Base-by-base conservation (phyloP, 2,113 vertebrate species). In the Apodemus sylvaticus region DNA sequence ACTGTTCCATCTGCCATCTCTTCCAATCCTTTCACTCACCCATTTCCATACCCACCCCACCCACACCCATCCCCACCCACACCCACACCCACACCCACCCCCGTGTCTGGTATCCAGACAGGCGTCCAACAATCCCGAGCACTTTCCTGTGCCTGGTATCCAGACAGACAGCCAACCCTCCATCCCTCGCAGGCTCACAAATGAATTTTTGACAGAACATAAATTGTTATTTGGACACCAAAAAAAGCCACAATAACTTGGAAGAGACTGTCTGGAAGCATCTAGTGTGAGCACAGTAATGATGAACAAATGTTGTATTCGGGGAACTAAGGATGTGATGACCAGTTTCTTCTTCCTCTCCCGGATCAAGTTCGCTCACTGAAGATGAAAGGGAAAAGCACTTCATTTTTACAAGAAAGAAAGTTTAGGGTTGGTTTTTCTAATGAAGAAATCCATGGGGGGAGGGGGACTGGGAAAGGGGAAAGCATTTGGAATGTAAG, bases 381-480 rank as follows among this genome's bases (percentile, higher is more conserved):
- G 24, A 89, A 91, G 60, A 71, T 4, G 22, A 45, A 78, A 83
- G 53, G 74, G 4, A 26, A 51, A 10, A 91, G 1, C 64, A 87
- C 87, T 89, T 92, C 0, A 1, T 79, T 93, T 76, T 92, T 45
- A 76, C 48, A 22, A 94, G 3, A 78, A 34, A 93, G 58, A 3
- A 45, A 36, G 53, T 3, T 58, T 39, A 91, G 24, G 1, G 68
- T 29, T 48, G 31, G 45, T 1, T 93, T 68, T 89, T n/a, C 89
- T 89, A 14, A 64, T 2, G 83, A 70, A 53, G 16, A 97, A 96
- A 87, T 36, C 42, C 39, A 79, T n/a, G n/a, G n/a, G n/a, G n/a
- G n/a, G n/a, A n/a, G n/a, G n/a, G n/a, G n/a, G n/a, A n/a, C n/a
- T n/a, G n/a, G n/a, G n/a, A n/a, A n/a, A n/a, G n/a, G n/a, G n/a